Percentiles rank a stretch among this genome's conserved stretches.
These are phyloP conservation scores for Hedya salicella DNA, from an alignment of 2,888 invertebrate genomes.

Conservation along the genomic window DNA sequence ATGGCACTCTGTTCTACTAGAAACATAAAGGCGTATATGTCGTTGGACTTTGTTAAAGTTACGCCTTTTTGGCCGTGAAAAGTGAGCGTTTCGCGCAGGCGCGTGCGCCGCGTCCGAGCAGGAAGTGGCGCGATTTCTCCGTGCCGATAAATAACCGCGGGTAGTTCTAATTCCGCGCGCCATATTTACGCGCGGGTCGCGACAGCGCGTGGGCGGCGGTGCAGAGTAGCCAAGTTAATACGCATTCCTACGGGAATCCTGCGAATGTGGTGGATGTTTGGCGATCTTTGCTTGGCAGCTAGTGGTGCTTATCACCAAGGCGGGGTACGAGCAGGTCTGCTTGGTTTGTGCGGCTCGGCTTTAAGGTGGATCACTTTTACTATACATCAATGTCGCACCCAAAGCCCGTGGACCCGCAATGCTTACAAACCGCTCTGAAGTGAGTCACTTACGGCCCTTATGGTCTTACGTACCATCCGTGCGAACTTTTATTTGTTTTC, in stretches of 20 bases:
- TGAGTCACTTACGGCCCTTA: too few relatives aligned
- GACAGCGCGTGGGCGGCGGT: conserved; percentile 62
- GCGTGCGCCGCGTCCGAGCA: conserved; percentile 64
- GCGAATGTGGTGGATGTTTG: background rate
- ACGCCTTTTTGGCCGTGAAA: background rate
- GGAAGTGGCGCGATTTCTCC: conserved; percentile 68
- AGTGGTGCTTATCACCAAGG: too few relatives aligned
- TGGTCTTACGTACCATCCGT: too few relatives aligned
- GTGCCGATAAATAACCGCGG: conserved; percentile 75
- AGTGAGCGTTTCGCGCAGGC: conserved; percentile 43
- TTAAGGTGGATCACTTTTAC: too few relatives aligned
- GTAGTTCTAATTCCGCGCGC: conserved; percentile 78
- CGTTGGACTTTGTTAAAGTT: background rate
- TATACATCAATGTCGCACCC: too few relatives aligned
- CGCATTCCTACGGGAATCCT: background rate
- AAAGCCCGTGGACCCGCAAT: too few relatives aligned
- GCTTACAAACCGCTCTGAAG: too few relatives aligned
- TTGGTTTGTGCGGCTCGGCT: too few relatives aligned
- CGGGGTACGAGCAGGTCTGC: too few relatives aligned
- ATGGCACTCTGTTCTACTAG: conserved; percentile 46
- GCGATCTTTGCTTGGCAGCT: too few relatives aligned
- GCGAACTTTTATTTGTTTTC: too few relatives aligned
- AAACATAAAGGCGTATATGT: conserved; percentile 1
- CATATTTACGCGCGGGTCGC: conserved; percentile 74
- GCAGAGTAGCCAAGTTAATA: conserved; percentile 59